Conservation (phyloP, 2,888 invertebrate genomes). For the Myopa testacea region DNA sequence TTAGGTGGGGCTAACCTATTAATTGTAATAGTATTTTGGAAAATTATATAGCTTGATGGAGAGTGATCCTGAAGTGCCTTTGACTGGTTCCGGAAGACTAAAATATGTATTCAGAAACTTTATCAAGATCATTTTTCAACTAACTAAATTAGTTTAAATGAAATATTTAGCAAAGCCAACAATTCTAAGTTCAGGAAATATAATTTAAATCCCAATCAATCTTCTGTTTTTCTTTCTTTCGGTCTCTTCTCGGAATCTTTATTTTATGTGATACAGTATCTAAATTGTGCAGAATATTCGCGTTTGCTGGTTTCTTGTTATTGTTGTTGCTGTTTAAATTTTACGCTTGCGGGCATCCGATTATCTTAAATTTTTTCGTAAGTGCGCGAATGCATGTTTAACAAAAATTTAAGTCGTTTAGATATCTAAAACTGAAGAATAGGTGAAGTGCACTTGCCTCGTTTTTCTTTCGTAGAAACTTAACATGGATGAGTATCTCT, state of each 20-base stretch:
- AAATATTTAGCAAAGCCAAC: too few species aligned
- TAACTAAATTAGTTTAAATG: too few species aligned
- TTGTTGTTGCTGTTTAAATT: neutral
- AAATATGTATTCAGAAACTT: too few species aligned
- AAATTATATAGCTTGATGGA: too few species aligned
- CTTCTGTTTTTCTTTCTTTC: neutral
- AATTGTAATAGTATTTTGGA: too few species aligned
- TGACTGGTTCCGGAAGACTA: too few species aligned
- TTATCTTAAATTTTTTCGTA: neutral
- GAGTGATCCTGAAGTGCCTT: too few species aligned
- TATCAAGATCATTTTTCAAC: too few species aligned
- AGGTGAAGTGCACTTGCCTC: constrained; percentile 30
- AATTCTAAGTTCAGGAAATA: too few species aligned
- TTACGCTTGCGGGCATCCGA: neutral
- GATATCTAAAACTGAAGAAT: constrained; percentile 16
- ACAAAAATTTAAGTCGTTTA: constrained; percentile 11
- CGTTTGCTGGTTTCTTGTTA: neutral
- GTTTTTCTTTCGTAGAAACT: neutral
- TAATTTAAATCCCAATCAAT: constrained; percentile 2
- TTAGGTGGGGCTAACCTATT: too few species aligned
- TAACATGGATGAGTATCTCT: neutral
- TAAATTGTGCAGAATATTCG: neutral
- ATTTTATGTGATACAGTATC: neutral
- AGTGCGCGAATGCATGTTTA: neutral
- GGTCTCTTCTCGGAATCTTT: neutral